Conservation (phyloP, 2,113 vertebrate species). For the Addax nasomaculatus region DNA sequence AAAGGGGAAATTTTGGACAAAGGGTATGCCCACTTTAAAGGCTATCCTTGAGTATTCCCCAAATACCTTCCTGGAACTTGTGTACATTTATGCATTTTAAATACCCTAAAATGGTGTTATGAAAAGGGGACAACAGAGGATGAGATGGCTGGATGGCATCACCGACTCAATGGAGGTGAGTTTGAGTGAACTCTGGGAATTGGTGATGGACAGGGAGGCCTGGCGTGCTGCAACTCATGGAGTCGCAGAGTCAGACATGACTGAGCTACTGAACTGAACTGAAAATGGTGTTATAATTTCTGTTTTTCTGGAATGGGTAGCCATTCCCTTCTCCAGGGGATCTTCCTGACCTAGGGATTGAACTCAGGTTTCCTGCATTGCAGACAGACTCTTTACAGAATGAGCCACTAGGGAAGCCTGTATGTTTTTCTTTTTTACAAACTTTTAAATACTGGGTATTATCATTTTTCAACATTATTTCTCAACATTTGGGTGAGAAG, state of each 20-base stretch:
- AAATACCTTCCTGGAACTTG: not conserved
- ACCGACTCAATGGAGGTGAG: too few species aligned
- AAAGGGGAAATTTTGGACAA: not conserved
- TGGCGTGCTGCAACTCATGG: too few species aligned
- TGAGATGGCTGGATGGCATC: too few species aligned
- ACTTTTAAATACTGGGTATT: not conserved
- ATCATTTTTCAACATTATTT: not conserved
- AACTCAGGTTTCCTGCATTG: not conserved
- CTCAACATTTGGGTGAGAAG: not conserved
- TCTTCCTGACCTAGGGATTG: not conserved
- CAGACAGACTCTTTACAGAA: not conserved
- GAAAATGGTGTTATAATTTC: not conserved
- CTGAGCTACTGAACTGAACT: too few species aligned
- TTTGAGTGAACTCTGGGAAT: too few species aligned
- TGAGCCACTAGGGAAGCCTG: not conserved
- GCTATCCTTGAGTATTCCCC: not conserved
- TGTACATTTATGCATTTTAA: not conserved
- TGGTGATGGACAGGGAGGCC: too few species aligned
- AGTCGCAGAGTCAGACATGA: fast-evolving
- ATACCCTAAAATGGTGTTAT: not conserved
- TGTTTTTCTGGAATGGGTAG: not conserved
- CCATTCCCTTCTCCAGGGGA: not conserved
- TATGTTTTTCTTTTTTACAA: not conserved
- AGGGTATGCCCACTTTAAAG: not conserved
- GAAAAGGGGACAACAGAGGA: too few species aligned